phyloP scores from a whole-genome alignment of 92 coral and sea anemone species.

The Phenganax marumi region DNA sequence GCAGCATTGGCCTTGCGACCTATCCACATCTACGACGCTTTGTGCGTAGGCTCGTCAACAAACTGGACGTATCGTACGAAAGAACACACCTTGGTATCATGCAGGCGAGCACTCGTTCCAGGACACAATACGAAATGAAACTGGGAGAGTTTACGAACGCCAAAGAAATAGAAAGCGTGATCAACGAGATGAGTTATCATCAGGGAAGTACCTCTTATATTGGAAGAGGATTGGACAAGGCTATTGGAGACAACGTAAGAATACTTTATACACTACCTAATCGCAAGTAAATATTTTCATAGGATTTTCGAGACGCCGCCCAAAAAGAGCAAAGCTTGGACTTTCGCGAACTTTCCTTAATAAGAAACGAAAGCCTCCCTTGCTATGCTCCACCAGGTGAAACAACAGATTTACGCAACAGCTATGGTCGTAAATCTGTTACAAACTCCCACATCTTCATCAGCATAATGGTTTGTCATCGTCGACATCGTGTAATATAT shows the following conservation, averaged over 20 bases:
- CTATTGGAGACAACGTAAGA: constrained; percentile 31
- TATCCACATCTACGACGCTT: constrained; percentile 28
- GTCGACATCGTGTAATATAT: no score
- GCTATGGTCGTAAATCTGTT: no score
- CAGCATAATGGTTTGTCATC: no score
- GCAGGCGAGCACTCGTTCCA: constrained; percentile 19
- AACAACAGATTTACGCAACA: no score
- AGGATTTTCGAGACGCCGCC: no score
- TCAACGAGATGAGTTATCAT: constrained; percentile 31
- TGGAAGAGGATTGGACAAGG: constrained; percentile 18
- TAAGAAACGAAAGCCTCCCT: no score
- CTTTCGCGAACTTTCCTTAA: no score
- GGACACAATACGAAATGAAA: constrained; percentile 34
- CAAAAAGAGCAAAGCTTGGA: no score
- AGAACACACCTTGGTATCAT: constrained; percentile 23
- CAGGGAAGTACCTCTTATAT: background rate
- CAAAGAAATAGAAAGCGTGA: constrained; percentile 17
- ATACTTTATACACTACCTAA: background rate
- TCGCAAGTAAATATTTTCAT: background rate
- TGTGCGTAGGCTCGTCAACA: constrained; percentile 19
- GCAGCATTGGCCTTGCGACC: constrained; percentile 8
- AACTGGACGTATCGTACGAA: constrained; percentile 28
- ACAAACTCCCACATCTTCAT: no score
- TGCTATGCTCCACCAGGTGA: no score
- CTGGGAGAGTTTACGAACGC: constrained; percentile 25